These are phyloP conservation scores for Dendrophyllia cribrosa DNA, from an alignment of 64 coral and sea anemone genomes.

Conservation along the genomic window DNA sequence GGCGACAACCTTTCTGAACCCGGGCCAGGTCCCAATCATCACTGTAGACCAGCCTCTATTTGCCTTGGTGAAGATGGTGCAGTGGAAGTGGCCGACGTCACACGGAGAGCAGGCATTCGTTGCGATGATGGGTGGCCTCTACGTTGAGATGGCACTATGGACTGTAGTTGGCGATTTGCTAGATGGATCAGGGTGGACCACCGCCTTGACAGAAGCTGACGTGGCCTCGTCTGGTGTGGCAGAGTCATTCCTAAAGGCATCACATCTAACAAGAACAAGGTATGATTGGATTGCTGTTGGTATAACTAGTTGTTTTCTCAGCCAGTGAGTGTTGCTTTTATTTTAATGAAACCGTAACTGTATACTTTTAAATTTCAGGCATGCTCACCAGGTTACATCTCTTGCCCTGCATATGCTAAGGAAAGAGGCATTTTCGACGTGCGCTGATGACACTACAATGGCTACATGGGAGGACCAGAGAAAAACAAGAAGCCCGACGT, in stretches of 20 bases:
- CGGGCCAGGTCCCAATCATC: conserved; percentile 21
- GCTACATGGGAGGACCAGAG: too few species aligned
- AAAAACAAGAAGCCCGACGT: too few species aligned
- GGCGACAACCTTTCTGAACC: conserved; percentile 23
- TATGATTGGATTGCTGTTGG: too few species aligned
- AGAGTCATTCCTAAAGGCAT: conserved; percentile 19
- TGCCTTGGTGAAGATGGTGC: conserved; percentile 46
- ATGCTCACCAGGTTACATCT: too few species aligned
- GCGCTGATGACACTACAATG: too few species aligned
- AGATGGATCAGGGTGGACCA: conserved; percentile 22
- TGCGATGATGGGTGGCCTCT: conserved; percentile 41
- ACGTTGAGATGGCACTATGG: conserved; percentile 47
- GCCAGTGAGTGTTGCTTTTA: too few species aligned
- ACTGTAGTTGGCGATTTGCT: conserved; percentile 39
- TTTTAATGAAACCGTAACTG: too few species aligned
- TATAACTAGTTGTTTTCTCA: too few species aligned
- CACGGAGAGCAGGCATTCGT: conserved; percentile 28
- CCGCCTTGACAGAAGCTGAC: conserved; percentile 21
- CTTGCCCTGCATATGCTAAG: too few species aligned
- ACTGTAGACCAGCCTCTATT: conserved; percentile 56
- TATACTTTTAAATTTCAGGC: too few species aligned
- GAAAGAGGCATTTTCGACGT: too few species aligned
- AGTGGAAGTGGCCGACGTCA: conserved; percentile 38
- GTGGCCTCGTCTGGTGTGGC: conserved; percentile 27
- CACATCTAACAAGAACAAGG: conserved; percentile 29